Conservation (phyloP, 2,888 invertebrate species). For the Lepidocyrtoides sp. region DNA sequence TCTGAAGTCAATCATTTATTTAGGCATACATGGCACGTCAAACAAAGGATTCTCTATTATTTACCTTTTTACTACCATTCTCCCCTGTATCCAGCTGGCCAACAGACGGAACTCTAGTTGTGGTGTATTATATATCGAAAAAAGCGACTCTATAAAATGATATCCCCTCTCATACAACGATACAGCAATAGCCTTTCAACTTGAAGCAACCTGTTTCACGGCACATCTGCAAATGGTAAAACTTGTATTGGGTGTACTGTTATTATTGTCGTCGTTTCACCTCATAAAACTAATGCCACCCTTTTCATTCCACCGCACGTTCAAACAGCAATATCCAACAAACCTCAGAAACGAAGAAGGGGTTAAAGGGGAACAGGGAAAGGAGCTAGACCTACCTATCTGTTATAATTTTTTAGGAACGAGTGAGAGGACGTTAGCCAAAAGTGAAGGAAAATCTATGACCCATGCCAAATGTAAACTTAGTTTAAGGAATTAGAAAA, state of each 20-base stretch:
- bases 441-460: constrained; percentile 12
- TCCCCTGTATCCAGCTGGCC: not conserved
- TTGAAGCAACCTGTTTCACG: constrained; percentile 49
- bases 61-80: constrained; percentile 56
- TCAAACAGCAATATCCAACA: not conserved
- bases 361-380: not conserved
- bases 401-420: not conserved
- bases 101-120: not conserved
- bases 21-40: constrained; percentile 47
- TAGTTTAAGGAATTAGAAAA: not conserved
- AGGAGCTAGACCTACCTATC: not conserved
- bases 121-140: too few relatives aligned
- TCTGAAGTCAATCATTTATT: constrained; percentile 75
- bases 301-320: constrained; percentile 11
- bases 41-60: constrained; percentile 33
- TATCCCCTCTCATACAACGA: not conserved
- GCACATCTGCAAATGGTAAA: not conserved
- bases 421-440: constrained; percentile 1
- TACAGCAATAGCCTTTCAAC: not conserved
- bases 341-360: not conserved
- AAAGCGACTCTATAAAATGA: not conserved
- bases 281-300: constrained; percentile 64
- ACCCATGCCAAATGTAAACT: constrained; percentile 35
- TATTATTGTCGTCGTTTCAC: constrained; percentile 62
- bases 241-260: not conserved